Conservation (phyloP, 1,140 invertebrate species). For the Procambarus virginalis region DNA sequence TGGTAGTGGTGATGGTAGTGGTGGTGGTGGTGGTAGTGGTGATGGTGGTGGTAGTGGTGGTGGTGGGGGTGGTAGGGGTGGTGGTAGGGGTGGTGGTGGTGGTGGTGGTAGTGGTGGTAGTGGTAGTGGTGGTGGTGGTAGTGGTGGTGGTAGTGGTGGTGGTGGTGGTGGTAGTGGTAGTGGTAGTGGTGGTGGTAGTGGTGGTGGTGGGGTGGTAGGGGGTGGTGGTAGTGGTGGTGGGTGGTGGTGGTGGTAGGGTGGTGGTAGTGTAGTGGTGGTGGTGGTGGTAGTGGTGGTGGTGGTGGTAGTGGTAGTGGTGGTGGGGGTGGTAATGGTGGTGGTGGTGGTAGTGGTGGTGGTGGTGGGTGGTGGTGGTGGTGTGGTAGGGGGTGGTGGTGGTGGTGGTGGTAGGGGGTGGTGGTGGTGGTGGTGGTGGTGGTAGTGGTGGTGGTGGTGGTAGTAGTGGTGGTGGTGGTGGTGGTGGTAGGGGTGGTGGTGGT, state of each 20-base stretch:
- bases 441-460: no score
- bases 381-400: no score
- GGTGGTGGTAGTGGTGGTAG: not conserved
- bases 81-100: not conserved
- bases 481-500: no score
- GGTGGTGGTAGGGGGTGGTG: no score
- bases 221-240: not conserved
- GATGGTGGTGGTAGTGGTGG: not conserved
- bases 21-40: not conserved
- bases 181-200: not conserved
- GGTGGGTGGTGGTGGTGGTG: not conserved
- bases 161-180: not conserved
- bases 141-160: slow-evolving; percentile 7
- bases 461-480: no score
- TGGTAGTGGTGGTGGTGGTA: not conserved
- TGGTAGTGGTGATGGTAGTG: not conserved
- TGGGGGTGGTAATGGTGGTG: not conserved
- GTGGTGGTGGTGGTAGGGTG: not conserved
- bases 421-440: no score
- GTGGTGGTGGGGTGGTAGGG: not conserved
- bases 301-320: not conserved
- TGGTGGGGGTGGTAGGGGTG: not conserved
- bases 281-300: not conserved
- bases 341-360: slow-evolving; percentile 14
- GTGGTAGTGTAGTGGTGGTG: not conserved